These are phyloP conservation scores for Trigoniulus corallinus DNA, from an alignment of 1,140 invertebrate species.

Conservation along the genomic window DNA sequence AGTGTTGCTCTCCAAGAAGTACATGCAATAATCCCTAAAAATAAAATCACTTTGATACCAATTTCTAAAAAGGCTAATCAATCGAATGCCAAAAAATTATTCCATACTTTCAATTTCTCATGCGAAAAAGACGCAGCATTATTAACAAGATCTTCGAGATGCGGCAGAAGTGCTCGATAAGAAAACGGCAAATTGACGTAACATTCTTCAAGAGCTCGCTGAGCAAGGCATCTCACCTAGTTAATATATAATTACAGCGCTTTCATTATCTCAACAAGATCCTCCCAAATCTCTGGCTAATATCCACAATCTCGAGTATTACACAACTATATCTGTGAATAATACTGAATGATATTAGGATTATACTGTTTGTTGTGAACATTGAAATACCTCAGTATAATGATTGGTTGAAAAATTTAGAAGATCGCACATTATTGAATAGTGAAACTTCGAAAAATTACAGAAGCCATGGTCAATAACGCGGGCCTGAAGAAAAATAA, in stretches of 20 bases:
- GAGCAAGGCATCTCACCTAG: slow-evolving; percentile 42
- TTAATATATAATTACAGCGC: too few species aligned
- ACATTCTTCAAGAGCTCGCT: slow-evolving; percentile 35
- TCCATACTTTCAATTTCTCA: slow-evolving; percentile 47
- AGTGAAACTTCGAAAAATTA: slow-evolving; percentile 34
- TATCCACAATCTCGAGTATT: slow-evolving; percentile 5
- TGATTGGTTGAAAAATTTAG: slow-evolving; percentile 43
- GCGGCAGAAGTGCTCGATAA: slow-evolving; percentile 36
- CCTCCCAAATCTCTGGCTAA: slow-evolving; percentile 1
- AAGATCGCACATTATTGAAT: slow-evolving; percentile 41
- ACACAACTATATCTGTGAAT: too few species aligned
- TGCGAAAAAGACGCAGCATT: slow-evolving; percentile 40
- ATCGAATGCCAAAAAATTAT: background rate
- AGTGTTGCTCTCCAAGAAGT: slow-evolving; percentile 41
- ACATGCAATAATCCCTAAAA: slow-evolving; percentile 55
- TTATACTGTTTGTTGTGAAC: too few species aligned
- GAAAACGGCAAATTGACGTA: slow-evolving; percentile 39
- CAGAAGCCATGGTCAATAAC: slow-evolving; percentile 18
- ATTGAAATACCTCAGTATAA: slow-evolving; percentile 53
- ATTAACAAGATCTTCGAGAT: slow-evolving; percentile 38
- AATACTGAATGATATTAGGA: too few species aligned
- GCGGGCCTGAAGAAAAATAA: slow-evolving; percentile 24
- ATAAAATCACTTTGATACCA: slow-evolving; percentile 8
- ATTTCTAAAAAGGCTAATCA: slow-evolving; percentile 9
- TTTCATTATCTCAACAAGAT: background rate